These are phyloP conservation scores for Ferdinandea cuprea DNA, from an alignment of 2,888 invertebrate genomes.

Conservation along the genomic window DNA sequence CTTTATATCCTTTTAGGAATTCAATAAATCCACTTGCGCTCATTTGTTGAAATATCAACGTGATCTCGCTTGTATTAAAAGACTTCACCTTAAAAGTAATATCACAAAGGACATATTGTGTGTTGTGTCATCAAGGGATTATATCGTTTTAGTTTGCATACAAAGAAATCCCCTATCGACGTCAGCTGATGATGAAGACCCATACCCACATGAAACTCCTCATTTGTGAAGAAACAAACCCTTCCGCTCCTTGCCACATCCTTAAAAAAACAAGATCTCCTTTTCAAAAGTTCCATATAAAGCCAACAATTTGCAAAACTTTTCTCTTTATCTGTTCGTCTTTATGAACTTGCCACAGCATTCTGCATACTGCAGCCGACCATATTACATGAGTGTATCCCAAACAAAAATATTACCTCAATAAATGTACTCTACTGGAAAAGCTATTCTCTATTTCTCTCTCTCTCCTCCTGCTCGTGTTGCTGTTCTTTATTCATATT, in stretches of 20 bases:
- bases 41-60: no score
- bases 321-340: neutral
- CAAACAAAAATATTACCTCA: conserved; percentile 29
- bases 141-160: no score
- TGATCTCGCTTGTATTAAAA: no score
- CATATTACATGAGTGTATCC: neutral
- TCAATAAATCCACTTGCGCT: no score
- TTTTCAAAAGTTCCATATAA: neutral
- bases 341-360: conserved; percentile 14
- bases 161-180: no score
- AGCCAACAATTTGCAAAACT: neutral
- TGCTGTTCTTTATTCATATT: conserved; percentile 10
- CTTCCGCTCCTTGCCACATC: no score
- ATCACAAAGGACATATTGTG: no score
- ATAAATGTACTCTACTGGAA: conserved; percentile 32
- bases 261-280: neutral
- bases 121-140: no score
- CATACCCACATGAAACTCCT: no score
- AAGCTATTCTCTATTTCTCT: neutral
- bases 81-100: no score
- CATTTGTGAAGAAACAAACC: neutral
- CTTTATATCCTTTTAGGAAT: no score
- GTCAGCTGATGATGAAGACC: no score
- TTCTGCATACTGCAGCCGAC: conserved; percentile 5
- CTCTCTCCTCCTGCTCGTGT: conserved; percentile 5